These are phyloP conservation scores for Ariopsis seemanni DNA, from an alignment of 2,113 vertebrate species.

Conservation along the genomic window DNA sequence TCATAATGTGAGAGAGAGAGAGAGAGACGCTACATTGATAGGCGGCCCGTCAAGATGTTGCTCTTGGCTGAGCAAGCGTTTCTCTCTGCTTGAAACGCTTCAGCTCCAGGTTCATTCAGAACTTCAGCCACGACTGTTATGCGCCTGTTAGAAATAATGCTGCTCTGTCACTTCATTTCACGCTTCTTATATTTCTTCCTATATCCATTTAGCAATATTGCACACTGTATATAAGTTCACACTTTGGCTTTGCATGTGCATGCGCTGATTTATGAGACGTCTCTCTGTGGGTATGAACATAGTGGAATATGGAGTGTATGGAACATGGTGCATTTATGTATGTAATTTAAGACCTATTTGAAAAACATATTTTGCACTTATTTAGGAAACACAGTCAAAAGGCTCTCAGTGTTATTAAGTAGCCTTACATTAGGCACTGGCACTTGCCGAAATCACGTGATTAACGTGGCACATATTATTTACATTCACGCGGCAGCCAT, in stretches of 20 bases:
- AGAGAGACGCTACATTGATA: slow-evolving; percentile 55
- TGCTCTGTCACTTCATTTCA: slow-evolving; percentile 38
- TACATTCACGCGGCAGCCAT: slow-evolving; percentile 68
- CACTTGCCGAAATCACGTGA: slow-evolving; percentile 61
- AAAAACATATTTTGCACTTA: slow-evolving; percentile 22
- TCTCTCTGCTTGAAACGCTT: slow-evolving; percentile 40
- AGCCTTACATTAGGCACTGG: slow-evolving; percentile 26
- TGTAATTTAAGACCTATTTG: slow-evolving; percentile 18
- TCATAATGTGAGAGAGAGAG: slow-evolving; percentile 59
- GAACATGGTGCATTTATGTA: background rate
- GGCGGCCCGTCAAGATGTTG: slow-evolving; percentile 42
- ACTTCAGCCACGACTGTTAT: slow-evolving; percentile 40
- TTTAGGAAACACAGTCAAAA: slow-evolving; percentile 56
- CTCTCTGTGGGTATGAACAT: background rate
- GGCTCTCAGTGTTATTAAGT: slow-evolving; percentile 59
- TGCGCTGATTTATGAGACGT: slow-evolving; percentile 28
- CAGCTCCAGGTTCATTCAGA: slow-evolving; percentile 39
- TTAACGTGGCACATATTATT: slow-evolving; percentile 66
- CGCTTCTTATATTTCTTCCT: slow-evolving; percentile 29
- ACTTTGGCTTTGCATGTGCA: background rate
- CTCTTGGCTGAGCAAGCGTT: slow-evolving; percentile 33
- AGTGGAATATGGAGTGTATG: background rate
- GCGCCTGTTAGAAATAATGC: slow-evolving; percentile 46
- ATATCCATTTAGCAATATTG: slow-evolving; percentile 19
- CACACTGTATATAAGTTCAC: slow-evolving; percentile 25